These are phyloP conservation scores for Brachionus paranguensis DNA, from an alignment of 1,140 invertebrate species.

Conservation along the genomic window DNA sequence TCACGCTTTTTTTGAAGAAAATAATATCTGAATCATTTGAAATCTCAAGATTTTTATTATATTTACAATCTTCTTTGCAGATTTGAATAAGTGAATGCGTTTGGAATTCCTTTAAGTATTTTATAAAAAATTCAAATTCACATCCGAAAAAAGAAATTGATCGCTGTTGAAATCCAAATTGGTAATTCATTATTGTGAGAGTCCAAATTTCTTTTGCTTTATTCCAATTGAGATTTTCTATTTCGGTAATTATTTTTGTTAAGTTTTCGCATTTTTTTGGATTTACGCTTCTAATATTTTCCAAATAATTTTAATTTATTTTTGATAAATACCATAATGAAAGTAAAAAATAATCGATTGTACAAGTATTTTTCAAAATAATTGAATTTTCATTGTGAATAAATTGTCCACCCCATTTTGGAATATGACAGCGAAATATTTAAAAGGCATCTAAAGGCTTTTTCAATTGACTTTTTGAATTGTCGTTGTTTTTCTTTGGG, in stretches of 20 bases:
- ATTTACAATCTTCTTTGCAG: slow-evolving; percentile 5
- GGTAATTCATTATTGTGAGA: neutral
- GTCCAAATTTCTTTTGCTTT: slow-evolving; percentile 23
- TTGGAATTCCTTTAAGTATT: neutral
- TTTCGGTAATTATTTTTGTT: neutral
- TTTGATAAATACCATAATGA: slow-evolving; percentile 1
- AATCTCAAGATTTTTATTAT: neutral
- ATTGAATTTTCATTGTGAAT: neutral
- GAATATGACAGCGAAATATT: slow-evolving; percentile 2
- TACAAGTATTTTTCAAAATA: slow-evolving; percentile 2
- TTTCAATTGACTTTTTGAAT: slow-evolving; percentile 24
- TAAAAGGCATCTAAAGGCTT: neutral
- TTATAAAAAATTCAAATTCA: neutral
- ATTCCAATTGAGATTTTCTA: slow-evolving; percentile 18
- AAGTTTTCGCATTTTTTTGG: neutral
- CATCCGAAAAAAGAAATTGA: neutral
- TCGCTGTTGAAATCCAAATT: neutral
- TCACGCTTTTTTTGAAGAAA: neutral
- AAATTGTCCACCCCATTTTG: neutral
- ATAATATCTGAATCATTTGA: neutral
- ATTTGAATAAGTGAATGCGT: neutral
- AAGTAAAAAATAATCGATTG: slow-evolving; percentile 13
- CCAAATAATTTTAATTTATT: neutral
- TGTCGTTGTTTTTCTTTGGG: neutral
- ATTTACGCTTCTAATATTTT: neutral